These are phyloP conservation scores for Notodonta dromedarius DNA, from an alignment of 2,888 invertebrate genomes.

Conservation along the genomic window DNA sequence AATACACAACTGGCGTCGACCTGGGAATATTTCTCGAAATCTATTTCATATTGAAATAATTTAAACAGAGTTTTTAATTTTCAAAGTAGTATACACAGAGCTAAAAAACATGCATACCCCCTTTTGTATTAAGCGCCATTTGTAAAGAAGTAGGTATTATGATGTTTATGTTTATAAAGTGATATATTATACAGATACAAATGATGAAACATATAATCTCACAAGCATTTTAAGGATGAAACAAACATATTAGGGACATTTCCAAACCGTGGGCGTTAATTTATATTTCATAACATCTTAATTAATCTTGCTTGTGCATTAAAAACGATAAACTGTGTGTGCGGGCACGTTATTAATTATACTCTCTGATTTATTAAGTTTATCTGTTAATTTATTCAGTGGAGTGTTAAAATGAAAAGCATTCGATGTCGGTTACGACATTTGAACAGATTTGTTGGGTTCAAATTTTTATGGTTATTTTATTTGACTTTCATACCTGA, in stretches of 20 bases:
- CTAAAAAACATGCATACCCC: no score
- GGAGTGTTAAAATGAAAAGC: background rate
- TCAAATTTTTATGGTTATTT: background rate
- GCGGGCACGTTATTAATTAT: background rate
- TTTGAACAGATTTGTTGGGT: background rate
- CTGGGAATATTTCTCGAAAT: no score
- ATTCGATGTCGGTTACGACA: background rate
- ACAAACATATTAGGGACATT: conserved; percentile 1
- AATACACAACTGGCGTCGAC: no score
- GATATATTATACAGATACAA: no score
- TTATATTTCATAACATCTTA: background rate
- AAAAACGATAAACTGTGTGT: background rate
- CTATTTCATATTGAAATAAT: no score
- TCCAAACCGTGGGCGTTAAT: background rate
- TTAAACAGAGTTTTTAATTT: no score
- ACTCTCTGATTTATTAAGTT: background rate
- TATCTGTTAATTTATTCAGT: background rate
- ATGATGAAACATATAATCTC: background rate
- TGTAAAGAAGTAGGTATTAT: background rate
- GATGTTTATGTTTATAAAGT: background rate
- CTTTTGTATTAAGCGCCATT: no score
- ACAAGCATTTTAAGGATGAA: background rate
- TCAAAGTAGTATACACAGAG: no score
- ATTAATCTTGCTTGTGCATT: background rate
- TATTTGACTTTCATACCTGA: background rate